A percentile compares a stretch with the other conserved stretches of the same genome.
These are phyloP conservation scores for Hemibagrus guttatus DNA, from an alignment of 2,797 vertebrate species.

Conservation along the genomic window DNA sequence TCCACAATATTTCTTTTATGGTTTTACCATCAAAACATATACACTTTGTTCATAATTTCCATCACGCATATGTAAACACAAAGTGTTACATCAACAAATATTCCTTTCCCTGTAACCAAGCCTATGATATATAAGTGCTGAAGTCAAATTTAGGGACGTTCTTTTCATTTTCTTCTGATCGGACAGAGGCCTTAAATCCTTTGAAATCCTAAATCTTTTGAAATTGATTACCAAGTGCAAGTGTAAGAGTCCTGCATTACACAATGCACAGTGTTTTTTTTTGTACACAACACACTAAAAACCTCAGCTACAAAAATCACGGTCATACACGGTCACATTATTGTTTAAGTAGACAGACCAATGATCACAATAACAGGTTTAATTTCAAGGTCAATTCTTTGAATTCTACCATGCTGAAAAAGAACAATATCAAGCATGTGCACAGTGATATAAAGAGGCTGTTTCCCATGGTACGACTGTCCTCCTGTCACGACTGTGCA, in stretches of 20 bases:
- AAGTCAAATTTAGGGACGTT: background rate
- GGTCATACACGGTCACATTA: too few relatives aligned
- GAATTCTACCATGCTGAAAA: background rate
- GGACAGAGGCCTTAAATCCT: background rate
- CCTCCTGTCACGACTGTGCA: background rate
- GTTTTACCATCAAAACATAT: background rate
- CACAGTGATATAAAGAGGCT: background rate
- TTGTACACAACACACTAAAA: background rate
- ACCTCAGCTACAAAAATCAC: background rate
- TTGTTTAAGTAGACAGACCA: background rate
- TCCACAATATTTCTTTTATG: background rate
- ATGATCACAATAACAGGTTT: background rate
- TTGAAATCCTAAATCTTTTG: background rate
- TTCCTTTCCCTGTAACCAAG: background rate
- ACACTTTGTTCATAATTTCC: background rate
- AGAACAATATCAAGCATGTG: background rate
- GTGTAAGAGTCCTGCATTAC: background rate
- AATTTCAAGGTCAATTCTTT: constrained; percentile 12
- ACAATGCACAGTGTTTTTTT: background rate
- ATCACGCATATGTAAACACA: background rate
- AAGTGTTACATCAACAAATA: background rate
- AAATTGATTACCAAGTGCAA: constrained; percentile 3
- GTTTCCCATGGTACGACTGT: background rate
- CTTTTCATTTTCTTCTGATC: background rate
- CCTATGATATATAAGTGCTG: background rate